Base-by-base conservation (phyloP, 2,797 vertebrate species). In the Mus caroli region DNA sequence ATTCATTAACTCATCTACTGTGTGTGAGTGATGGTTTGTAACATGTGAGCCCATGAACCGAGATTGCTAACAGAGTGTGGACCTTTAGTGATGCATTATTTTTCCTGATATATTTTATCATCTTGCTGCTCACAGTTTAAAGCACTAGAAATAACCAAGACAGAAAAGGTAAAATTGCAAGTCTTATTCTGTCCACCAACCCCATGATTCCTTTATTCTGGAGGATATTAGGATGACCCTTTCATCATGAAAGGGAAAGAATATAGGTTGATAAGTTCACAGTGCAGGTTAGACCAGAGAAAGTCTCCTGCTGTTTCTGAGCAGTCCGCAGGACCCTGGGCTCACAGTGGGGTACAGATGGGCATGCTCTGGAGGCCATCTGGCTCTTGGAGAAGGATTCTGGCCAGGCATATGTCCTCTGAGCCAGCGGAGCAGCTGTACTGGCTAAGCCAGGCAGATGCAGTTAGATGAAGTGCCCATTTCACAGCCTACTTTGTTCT, bases 281-380 rank as follows among this genome's bases (percentile, higher is more conserved):
- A 43, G 1, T 46, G 60, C 40, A 43, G 31, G 37, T 50, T 24
- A 13, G n/a, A 78, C 13, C 2, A 0, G 3, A 77, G 46, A 56
- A 31, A 17, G 9, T 2, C 0, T 52, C 13, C 19, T 0, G 7
- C 19, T 0, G 15, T 50, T 37, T 12, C 14, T 7, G 11, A n/a
- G 24, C 13, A 19, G 9, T 43, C 71, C n/a, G 10, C 4, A 20
- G 60, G 24, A 17, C 10, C 2, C 1, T 0, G 4, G 1, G 2
- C 22, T 76, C 14, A 4, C 1, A 2, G 56, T 17, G 1, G 3
- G 43, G 60, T 22, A 3, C 71, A 34, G 85, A 62, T 2, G 46
- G 71, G 12, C 4, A 17, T 1, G 3, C 62, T 43, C 17, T 4
- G 22, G 71, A 80, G 64, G n/a, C 50, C 85, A 40, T 79, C 60